These are phyloP conservation scores for Tinea trinotella DNA, from an alignment of 2,888 invertebrate species.

Conservation along the genomic window DNA sequence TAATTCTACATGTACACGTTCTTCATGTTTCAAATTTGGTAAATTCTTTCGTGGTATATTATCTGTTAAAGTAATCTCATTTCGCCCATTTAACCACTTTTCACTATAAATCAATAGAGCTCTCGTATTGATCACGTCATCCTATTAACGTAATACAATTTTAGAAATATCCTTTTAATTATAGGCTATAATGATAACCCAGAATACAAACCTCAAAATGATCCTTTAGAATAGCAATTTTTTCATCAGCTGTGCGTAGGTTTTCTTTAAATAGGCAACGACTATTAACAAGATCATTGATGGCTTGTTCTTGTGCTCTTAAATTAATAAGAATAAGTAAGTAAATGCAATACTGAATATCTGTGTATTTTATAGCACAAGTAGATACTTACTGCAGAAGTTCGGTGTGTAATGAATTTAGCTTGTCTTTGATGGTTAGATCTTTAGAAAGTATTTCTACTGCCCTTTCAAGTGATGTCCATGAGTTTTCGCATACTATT, in stretches of 20 bases:
- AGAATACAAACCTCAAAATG: slow-evolving; percentile 39
- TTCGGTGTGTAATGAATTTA: not conserved
- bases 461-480: not conserved
- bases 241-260: slow-evolving; percentile 37
- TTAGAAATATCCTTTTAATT: not conserved
- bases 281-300: slow-evolving; percentile 33
- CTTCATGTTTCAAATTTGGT: slow-evolving; percentile 40
- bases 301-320: slow-evolving; percentile 35
- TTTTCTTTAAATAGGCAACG: slow-evolving; percentile 27
- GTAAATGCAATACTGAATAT: no score
- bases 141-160: slow-evolving; percentile 28
- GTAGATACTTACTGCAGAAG: not conserved
- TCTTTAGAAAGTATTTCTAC: not conserved
- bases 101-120: slow-evolving; percentile 47
- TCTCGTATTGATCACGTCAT: slow-evolving; percentile 42
- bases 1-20: slow-evolving; percentile 47
- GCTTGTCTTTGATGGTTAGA: not conserved
- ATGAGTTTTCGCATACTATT: not conserved
- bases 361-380: no score
- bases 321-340: slow-evolving; percentile 17
- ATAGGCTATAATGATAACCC: not conserved
- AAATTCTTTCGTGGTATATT: slow-evolving; percentile 28
- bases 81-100: slow-evolving; percentile 48
- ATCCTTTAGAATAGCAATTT: slow-evolving; percentile 46
- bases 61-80: slow-evolving; percentile 32